Conservation (phyloP, 2,113 vertebrate species). For the Zingel zingel region DNA sequence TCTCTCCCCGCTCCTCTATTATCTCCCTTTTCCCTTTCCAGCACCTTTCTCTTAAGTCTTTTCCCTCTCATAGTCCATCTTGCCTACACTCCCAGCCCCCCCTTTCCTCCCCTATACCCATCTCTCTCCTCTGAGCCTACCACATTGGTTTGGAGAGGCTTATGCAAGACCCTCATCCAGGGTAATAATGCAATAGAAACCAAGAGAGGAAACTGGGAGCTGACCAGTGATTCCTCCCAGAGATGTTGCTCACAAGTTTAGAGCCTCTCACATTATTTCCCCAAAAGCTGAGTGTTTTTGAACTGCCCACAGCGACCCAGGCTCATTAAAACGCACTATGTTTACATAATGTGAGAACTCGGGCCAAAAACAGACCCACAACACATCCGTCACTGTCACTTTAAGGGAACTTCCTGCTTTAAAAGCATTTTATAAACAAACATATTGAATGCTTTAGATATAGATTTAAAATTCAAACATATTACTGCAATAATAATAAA, state of each 20-base stretch:
- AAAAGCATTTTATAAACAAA: conserved; percentile 11
- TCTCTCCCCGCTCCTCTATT: conserved; percentile 47
- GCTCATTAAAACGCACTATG: conserved; percentile 81
- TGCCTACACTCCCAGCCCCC: conserved; percentile 28
- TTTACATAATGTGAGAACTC: conserved; percentile 70
- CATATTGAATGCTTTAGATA: background rate
- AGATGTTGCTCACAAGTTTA: conserved; percentile 74
- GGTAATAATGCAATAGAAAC: conserved; percentile 73
- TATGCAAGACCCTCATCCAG: conserved; percentile 81
- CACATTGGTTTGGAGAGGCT: conserved; percentile 80
- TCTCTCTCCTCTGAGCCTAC: conserved; percentile 42
- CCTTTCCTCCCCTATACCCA: conserved; percentile 17
- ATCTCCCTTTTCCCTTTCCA: conserved; percentile 65
- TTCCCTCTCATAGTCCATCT: conserved; percentile 53
- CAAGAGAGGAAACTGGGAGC: conserved; percentile 75
- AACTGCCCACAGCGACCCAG: conserved; percentile 69
- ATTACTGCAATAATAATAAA: background rate
- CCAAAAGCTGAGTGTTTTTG: conserved; percentile 75
- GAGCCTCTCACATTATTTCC: conserved; percentile 69
- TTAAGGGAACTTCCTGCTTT: conserved; percentile 13
- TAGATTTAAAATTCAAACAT: background rate
- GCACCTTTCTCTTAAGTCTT: conserved; percentile 72
- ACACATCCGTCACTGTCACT: conserved; percentile 25
- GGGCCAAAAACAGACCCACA: conserved; percentile 50
- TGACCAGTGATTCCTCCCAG: conserved; percentile 73